Percentiles rank a stretch among this genome's conserved stretches.
These are phyloP conservation scores for Lasioglossum malachurum DNA, from an alignment of 2,888 invertebrate species.

Conservation along the genomic window DNA sequence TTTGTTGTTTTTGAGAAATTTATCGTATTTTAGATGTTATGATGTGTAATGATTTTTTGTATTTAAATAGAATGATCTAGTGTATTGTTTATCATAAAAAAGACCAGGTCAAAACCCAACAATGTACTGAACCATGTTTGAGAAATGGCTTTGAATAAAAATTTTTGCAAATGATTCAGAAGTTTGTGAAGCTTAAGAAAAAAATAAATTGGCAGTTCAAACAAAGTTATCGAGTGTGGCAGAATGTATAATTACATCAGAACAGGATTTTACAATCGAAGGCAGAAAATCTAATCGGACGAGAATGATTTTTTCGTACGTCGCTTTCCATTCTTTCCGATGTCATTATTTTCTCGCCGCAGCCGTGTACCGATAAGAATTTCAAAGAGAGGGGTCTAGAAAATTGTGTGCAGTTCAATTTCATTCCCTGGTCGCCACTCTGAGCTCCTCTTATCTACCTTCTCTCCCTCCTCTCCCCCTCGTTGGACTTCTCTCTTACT, in stretches of 20 bases:
- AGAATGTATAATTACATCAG: not conserved
- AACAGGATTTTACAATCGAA: not conserved
- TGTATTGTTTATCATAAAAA: not conserved
- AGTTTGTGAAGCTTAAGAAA: not conserved
- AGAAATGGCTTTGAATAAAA: not conserved
- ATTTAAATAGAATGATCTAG: not conserved
- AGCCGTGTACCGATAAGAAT: not conserved
- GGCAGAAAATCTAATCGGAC: not conserved
- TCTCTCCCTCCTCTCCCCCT: not conserved
- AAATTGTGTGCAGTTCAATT: conserved; percentile 23
- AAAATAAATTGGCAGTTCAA: not conserved
- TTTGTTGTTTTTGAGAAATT: too few species aligned
- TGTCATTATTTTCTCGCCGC: conserved; percentile 3
- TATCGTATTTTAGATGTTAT: too few species aligned
- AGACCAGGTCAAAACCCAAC: not conserved
- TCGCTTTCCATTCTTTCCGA: not conserved
- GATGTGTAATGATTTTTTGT: not conserved
- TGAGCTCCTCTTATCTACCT: not conserved
- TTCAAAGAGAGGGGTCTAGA: not conserved
- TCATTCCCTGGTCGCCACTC: not conserved
- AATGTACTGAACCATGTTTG: not conserved
- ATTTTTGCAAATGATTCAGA: not conserved
- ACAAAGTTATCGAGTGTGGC: not conserved
- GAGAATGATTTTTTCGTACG: not conserved
- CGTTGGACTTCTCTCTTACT: not conserved